phyloP scores from a whole-genome alignment of 2,113 vertebrate species.

The Myiagra hebetior region DNA sequence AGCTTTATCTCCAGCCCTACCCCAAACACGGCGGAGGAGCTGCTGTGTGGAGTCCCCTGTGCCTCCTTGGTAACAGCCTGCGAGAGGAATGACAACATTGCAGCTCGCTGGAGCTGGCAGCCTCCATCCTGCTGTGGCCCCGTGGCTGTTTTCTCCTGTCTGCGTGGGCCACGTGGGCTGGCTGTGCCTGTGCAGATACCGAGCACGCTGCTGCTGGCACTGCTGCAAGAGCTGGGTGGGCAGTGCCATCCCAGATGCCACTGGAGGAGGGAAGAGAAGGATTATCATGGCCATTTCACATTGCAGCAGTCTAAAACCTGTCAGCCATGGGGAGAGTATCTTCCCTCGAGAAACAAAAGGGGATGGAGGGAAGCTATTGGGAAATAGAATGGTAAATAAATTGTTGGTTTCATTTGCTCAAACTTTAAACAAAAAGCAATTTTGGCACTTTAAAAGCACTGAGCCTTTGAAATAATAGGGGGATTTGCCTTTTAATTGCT shows the following conservation, averaged over 20 bases:
- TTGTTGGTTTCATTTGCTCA: not conserved
- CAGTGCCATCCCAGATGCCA: slow-evolving; percentile 6
- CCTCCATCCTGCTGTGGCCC: not conserved
- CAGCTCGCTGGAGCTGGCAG: not conserved
- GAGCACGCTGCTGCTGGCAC: not conserved
- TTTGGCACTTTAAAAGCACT: not conserved
- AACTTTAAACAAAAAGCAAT: not conserved
- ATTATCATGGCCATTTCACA: slow-evolving; percentile 4
- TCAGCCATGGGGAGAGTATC: not conserved
- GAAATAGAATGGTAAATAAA: not conserved
- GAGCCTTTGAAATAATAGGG: not conserved
- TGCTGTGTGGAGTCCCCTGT: not conserved
- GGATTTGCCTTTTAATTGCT: not conserved
- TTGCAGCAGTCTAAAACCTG: not conserved
- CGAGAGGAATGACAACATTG: not conserved
- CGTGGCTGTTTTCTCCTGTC: slow-evolving; percentile 13
- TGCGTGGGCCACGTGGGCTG: not conserved
- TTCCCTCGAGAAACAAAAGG: not conserved
- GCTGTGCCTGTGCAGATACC: not conserved
- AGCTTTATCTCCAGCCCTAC: not conserved
- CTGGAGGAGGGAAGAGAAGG: not conserved
- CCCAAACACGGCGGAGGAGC: not conserved
- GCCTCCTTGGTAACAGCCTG: not conserved
- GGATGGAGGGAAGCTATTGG: not conserved
- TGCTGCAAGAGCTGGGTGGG: slow-evolving; percentile 4